Percentiles rank a stretch among this genome's conserved stretches.
Evolutionary conservation across 2,888 invertebrate genomes (phyloP).

Genomic region (Epinotia demarniana): DNA sequence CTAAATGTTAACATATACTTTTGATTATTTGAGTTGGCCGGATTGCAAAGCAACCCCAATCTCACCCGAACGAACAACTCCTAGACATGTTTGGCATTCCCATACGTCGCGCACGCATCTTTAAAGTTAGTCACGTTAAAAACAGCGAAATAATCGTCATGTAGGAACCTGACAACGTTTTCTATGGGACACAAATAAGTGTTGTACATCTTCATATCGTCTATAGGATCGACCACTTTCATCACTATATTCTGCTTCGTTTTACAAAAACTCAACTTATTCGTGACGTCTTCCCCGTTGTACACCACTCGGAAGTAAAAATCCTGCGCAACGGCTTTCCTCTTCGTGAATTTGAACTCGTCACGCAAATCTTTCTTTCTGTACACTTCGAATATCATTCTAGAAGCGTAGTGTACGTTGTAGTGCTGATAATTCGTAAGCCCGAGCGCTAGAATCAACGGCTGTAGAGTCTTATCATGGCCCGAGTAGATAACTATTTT

Average conservation of each 20-base stretch:
- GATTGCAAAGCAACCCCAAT: background rate
- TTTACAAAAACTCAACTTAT: slow-evolving; percentile 91
- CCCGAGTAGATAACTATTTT: slow-evolving; percentile 94
- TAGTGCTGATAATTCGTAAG: slow-evolving; percentile 86
- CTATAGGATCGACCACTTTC: slow-evolving; percentile 72
- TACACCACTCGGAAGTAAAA: slow-evolving; percentile 93
- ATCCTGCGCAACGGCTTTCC: slow-evolving; percentile 85
- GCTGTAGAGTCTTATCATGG: slow-evolving; percentile 95
- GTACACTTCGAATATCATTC: slow-evolving; percentile 95
- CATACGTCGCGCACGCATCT: slow-evolving; percentile 88
- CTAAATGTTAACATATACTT: too few relatives aligned
- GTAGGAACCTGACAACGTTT: slow-evolving; percentile 93
- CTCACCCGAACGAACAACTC: background rate
- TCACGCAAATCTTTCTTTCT: slow-evolving; percentile 83
- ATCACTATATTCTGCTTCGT: slow-evolving; percentile 81
- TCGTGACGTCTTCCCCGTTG: slow-evolving; percentile 95
- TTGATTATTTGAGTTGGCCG: too few relatives aligned
- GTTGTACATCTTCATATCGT: slow-evolving; percentile 67
- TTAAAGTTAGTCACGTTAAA: slow-evolving; percentile 96
- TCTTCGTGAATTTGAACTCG: slow-evolving; percentile 82
- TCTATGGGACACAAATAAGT: slow-evolving; percentile 92
- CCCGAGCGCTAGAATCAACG: slow-evolving; percentile 92
- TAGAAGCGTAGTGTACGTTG: slow-evolving; percentile 93
- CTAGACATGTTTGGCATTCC: slow-evolving; percentile 60
- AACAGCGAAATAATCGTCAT: slow-evolving; percentile 92